Percentiles rank a stretch among this genome's conserved stretches.
These are phyloP conservation scores for Tychaedon coryphoeus DNA, from an alignment of 2,113 vertebrate species.

Conservation along the genomic window DNA sequence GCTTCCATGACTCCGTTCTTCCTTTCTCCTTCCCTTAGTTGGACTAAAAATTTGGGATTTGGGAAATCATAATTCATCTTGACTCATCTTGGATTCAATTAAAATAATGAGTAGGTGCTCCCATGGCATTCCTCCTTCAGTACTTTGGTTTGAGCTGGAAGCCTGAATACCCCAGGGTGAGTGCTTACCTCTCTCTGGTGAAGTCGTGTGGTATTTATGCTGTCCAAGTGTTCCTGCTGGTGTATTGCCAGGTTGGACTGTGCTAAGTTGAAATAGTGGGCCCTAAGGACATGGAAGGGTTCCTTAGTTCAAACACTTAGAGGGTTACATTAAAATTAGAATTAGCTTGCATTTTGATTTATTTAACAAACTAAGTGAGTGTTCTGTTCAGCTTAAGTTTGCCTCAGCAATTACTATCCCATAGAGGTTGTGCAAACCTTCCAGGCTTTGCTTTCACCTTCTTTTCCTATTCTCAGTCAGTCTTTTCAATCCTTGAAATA, in stretches of 20 bases:
- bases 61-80: neutral
- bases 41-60: neutral
- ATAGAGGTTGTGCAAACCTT: conserved; percentile 21
- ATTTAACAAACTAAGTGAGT: conserved; percentile 43
- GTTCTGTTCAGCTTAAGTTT: conserved; percentile 33
- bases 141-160: neutral
- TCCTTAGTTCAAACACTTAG: neutral
- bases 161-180: neutral
- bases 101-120: neutral
- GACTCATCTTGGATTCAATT: neutral
- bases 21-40: neutral
- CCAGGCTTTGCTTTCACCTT: neutral
- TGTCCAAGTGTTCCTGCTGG: neutral
- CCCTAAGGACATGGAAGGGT: neutral
- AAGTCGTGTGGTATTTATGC: neutral
- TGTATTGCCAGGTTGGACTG: neutral
- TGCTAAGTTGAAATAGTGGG: neutral
- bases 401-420: conserved; percentile 36
- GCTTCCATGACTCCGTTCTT: neutral
- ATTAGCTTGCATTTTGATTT: conserved; percentile 31
- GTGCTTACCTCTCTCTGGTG: neutral
- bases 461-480: neutral
- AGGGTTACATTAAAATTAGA: conserved; percentile 2
- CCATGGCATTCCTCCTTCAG: neutral
- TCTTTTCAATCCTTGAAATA: neutral